Evolutionary conservation across 2,797 vertebrate genomes (phyloP), one percentile per base, ranked within the genome.

Genomic region (Adrianichthys oophorus): DNA sequence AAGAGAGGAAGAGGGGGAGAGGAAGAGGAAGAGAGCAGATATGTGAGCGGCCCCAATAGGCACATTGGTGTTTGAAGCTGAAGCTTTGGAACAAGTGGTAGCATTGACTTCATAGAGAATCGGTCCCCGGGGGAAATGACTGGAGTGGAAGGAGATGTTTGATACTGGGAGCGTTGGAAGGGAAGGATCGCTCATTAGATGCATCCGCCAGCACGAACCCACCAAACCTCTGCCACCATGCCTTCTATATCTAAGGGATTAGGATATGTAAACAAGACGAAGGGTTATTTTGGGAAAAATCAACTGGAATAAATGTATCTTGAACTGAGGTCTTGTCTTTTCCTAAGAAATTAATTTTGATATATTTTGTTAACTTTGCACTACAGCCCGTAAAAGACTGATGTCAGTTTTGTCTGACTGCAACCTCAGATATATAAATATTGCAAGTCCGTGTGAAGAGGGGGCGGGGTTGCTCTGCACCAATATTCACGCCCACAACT

Each of bases 81-180:
- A 55, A 73, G 74, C 68, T 52, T 77, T 84, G 84, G 78, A 90
- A 86, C 87, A 85, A 80, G 78, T 76, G 60, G 78, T 12, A 59
- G 85, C 80, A 72, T 82, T 60, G 74, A 87, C 87, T 88, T 88
- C 85, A 88, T 72, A 86, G 78, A 84, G 81, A 83, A 81, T 79
- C 78, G 70, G 82, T 90, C 83, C 75, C 73, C 65, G 74, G 84
- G 84, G 76, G 89, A 85, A 89, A 87, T 72, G 83, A 82, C 72
- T 79, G 79, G 84, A 79, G 88, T 81, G 85, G 82, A 90, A 85
- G 85, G 81, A 89, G 83, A 79, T 61, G 85, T 87, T 88, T 87
- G 82, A 87, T 83, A 86, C 77, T 83, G 81, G 80, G 82, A 82
- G 76, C 16, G 83, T 83, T 85, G 83, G 77, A 76, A 87, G 83